Conservation (phyloP, 2,113 vertebrate genomes). For the Callorhinus ursinus region DNA sequence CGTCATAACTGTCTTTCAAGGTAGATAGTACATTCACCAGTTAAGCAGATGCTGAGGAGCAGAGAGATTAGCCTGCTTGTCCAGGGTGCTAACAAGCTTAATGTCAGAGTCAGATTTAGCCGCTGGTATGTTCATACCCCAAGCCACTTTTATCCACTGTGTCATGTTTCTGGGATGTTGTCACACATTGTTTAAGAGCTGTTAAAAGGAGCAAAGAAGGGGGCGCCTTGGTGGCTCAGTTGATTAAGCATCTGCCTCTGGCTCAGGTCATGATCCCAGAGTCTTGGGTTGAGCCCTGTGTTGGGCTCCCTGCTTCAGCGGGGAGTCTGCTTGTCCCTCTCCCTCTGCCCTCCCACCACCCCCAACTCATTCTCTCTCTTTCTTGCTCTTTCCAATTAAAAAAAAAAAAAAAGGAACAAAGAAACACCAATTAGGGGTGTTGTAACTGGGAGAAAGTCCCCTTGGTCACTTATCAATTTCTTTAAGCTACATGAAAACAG, state of each 20-base stretch:
- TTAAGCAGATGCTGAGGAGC: not conserved
- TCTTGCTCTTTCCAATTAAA: not conserved
- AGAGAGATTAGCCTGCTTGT: not conserved
- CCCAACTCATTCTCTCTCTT: not conserved
- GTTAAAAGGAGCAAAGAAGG: not conserved
- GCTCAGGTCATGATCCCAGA: not conserved
- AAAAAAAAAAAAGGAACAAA: not conserved
- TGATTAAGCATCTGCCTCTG: not conserved
- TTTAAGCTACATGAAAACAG: not conserved
- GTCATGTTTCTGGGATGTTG: not conserved
- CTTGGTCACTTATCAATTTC: not conserved
- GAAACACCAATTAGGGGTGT: not conserved
- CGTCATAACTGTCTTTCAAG: not conserved
- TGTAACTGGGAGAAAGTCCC: not conserved
- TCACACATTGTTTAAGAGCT: not conserved
- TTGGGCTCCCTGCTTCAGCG: not conserved
- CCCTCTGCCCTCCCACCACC: not conserved
- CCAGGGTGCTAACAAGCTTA: not conserved
- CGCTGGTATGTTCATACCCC: not conserved
- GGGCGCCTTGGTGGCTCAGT: not conserved
- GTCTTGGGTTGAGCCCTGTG: not conserved
- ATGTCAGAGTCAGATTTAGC: not conserved
- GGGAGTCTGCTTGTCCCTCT: not conserved
- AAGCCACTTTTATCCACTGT: not conserved
- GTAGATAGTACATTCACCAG: not conserved